These are phyloP conservation scores for Sylvilagus floridanus DNA, from an alignment of 2,797 vertebrate genomes.

Conservation along the genomic window DNA sequence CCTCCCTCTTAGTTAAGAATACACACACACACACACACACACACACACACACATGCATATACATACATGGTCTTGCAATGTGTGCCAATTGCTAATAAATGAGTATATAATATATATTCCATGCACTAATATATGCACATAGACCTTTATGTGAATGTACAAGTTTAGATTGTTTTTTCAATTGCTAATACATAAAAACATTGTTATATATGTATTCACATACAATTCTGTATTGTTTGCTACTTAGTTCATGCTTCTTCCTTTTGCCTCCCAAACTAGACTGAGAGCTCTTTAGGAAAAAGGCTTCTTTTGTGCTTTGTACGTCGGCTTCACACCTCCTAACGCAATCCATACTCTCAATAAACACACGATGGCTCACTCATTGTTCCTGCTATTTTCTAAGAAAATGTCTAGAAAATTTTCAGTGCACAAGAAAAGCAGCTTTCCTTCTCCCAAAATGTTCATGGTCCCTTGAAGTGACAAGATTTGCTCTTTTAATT, in stretches of 20 bases:
- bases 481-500: background rate
- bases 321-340: background rate
- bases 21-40: background rate
- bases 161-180: background rate
- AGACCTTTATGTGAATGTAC: background rate
- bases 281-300: background rate
- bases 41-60: background rate
- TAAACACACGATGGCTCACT: background rate
- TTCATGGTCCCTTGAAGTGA: background rate
- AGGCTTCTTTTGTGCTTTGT: background rate
- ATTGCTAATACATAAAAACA: background rate
- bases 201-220: background rate
- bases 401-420: constrained; percentile 48
- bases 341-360: background rate
- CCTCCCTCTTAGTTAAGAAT: background rate
- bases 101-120: background rate
- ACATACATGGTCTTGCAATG: background rate
- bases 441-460: background rate
- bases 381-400: constrained; percentile 16
- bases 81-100: background rate
- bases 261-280: background rate
- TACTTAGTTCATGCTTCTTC: background rate
- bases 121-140: background rate
- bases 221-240: background rate
- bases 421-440: background rate